phyloP scores from a whole-genome alignment of 2,113 vertebrate genomes.

The Mormyrus lacerda region DNA sequence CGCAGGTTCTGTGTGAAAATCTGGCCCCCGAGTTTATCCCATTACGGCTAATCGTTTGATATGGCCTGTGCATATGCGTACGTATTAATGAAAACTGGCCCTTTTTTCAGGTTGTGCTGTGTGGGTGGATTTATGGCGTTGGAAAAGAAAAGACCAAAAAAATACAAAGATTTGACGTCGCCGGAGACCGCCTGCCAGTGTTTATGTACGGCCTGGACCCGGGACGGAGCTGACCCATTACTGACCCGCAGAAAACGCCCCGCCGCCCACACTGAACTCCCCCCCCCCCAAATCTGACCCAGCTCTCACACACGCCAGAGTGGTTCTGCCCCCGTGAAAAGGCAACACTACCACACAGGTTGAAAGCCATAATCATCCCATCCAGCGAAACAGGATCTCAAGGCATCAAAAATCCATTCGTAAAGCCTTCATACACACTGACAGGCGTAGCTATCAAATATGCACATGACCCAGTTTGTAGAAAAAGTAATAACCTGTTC shows the following conservation, averaged over 20 bases:
- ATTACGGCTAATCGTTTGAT: slow-evolving; percentile 49
- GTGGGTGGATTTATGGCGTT: slow-evolving; percentile 41
- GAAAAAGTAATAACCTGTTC: slow-evolving; percentile 11
- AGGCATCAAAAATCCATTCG: slow-evolving; percentile 41
- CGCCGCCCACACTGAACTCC: slow-evolving; percentile 23
- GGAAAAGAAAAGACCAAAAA: slow-evolving; percentile 28
- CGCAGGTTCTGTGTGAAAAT: slow-evolving; percentile 32
- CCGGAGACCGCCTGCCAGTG: slow-evolving; percentile 28
- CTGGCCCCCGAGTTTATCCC: slow-evolving; percentile 44
- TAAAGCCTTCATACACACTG: slow-evolving; percentile 46
- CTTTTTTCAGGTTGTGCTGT: slow-evolving; percentile 28
- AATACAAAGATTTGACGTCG: slow-evolving; percentile 24
- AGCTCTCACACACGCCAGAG: slow-evolving; percentile 25
- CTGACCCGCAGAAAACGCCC: slow-evolving; percentile 14
- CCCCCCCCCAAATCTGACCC: background rate
- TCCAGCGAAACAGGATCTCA: slow-evolving; percentile 24
- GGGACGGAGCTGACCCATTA: background rate
- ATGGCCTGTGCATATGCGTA: slow-evolving; percentile 39
- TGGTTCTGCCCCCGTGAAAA: slow-evolving; percentile 33
- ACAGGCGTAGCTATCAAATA: slow-evolving; percentile 35
- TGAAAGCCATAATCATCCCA: slow-evolving; percentile 23
- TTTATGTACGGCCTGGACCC: slow-evolving; percentile 30
- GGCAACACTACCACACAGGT: slow-evolving; percentile 48
- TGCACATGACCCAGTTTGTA: slow-evolving; percentile 32
- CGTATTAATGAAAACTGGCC: slow-evolving; percentile 41